Percentiles rank a stretch among this genome's conserved stretches.
phyloP scores from a whole-genome alignment of 2,888 invertebrate species.

The Bimastos eiseni region DNA sequence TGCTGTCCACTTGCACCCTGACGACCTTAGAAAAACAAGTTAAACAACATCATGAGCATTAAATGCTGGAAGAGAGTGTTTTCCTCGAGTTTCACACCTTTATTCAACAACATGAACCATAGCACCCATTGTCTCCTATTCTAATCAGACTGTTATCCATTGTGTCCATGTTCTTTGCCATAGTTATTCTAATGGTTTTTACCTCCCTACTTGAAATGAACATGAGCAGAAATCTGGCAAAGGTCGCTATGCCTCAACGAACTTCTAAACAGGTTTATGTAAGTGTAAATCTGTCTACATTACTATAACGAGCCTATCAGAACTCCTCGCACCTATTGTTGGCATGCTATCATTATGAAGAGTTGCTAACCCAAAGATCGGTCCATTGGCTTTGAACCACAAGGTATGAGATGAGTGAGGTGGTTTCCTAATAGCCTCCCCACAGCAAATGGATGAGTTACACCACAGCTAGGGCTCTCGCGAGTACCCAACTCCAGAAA shows the following conservation, averaged over 20 bases:
- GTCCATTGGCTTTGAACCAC: too few species aligned
- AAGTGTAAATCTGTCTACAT: not conserved
- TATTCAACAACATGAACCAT: not conserved
- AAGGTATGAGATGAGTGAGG: too few species aligned
- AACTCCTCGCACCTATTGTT: not conserved
- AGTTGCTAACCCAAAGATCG: too few species aligned
- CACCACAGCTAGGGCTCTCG: too few species aligned
- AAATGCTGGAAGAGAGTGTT: not conserved
- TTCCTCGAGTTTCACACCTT: not conserved
- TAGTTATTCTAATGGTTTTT: not conserved
- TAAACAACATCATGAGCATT: not conserved
- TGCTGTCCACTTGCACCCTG: constrained; percentile 16
- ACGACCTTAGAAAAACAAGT: not conserved
- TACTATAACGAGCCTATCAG: not conserved
- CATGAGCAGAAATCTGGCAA: not conserved
- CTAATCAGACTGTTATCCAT: not conserved
- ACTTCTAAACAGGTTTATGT: not conserved
- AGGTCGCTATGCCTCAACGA: not conserved
- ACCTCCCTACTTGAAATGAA: not conserved
- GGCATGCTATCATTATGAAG: too few species aligned
- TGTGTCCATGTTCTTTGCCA: not conserved
- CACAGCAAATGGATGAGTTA: too few species aligned
- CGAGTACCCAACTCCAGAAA: too few species aligned
- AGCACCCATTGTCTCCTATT: not conserved
- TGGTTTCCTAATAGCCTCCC: too few species aligned